phyloP scores from a whole-genome alignment of 1,140 invertebrate genomes.

The Nasonia vitripennis region DNA sequence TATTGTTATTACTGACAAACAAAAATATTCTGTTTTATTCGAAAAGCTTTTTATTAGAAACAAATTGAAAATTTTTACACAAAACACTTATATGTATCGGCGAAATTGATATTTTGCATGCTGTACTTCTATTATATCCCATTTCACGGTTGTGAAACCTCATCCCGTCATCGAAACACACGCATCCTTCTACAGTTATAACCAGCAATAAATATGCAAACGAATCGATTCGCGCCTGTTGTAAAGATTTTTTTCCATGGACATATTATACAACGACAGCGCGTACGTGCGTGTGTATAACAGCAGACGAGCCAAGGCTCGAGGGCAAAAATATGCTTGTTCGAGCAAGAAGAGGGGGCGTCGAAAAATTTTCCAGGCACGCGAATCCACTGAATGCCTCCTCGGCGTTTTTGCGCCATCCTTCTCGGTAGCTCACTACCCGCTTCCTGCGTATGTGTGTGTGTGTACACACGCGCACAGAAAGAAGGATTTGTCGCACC shows the following conservation, averaged over 20 bases:
- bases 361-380: conserved; percentile 23
- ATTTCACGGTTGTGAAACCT: not conserved
- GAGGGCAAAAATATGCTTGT: conserved; percentile 29
- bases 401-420: not conserved
- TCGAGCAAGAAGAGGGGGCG: conserved; percentile 2
- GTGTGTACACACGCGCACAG: no score
- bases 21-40: no score
- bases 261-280: not conserved
- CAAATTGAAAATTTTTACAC: no score
- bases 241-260: not conserved
- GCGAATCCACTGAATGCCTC: conserved; percentile 20
- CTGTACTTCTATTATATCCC: no score
- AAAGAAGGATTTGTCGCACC: not conserved
- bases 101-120: no score
- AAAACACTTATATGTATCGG: no score
- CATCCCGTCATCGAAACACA: not conserved
- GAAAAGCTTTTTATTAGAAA: no score
- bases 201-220: not conserved
- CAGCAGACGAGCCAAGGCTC: not conserved
- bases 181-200: not conserved
- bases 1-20: no score
- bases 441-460: not conserved
- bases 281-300: not conserved
- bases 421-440: not conserved
- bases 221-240: not conserved